Conservation (phyloP, 2,888 invertebrate species). For the Homarus gammarus region DNA sequence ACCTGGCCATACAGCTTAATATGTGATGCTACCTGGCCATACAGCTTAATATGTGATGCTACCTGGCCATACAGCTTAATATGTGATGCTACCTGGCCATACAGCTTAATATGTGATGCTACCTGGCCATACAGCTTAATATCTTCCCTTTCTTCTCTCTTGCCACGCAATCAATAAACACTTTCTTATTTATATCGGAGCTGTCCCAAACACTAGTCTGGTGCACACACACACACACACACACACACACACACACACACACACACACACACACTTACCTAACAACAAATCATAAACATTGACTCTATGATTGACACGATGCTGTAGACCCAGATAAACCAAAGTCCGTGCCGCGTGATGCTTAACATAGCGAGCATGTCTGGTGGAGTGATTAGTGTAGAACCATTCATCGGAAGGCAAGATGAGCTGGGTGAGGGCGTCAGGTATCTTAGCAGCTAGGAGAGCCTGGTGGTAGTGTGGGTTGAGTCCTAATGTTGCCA, state of each 20-base stretch:
- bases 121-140: too few relatives aligned
- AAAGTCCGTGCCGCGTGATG: constrained; percentile 84
- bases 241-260: constrained; percentile 24
- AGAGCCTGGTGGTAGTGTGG: constrained; percentile 82
- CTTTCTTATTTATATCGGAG: too few relatives aligned
- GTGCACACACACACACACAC: constrained; percentile 10
- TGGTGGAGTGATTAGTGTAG: constrained; percentile 85
- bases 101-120: too few relatives aligned
- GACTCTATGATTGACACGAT: constrained; percentile 83
- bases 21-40: too few relatives aligned
- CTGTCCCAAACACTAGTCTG: too few relatives aligned
- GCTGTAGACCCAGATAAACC: constrained; percentile 84
- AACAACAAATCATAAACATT: constrained; percentile 82
- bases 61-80: too few relatives aligned
- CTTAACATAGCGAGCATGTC: constrained; percentile 84
- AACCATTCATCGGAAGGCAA: constrained; percentile 85
- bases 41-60: too few relatives aligned
- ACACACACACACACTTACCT: constrained; percentile 79
- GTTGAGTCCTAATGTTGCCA: constrained; percentile 83
- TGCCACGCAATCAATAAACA: too few relatives aligned
- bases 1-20: too few relatives aligned
- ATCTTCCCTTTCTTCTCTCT: too few relatives aligned
- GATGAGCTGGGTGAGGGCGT: constrained; percentile 83
- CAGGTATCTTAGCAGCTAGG: constrained; percentile 83
- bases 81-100: too few relatives aligned